Conservation (phyloP, 2,113 vertebrate genomes). For the Ophthalmolycus amberensis region DNA sequence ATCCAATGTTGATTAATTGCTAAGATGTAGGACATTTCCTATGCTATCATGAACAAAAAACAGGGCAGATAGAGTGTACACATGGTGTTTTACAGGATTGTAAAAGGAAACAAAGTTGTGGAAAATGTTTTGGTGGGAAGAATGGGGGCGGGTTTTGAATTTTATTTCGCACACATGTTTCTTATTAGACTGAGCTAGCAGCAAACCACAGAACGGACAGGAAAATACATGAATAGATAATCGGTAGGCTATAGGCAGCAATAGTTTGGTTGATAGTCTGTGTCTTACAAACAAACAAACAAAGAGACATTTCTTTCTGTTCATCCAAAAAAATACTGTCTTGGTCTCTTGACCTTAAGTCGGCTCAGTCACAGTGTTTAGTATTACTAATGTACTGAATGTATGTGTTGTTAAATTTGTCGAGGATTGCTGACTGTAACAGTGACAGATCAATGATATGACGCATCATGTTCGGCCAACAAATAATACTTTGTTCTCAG, state of each 20-base stretch:
- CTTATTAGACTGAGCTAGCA: background rate
- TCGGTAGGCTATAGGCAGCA: too few species aligned
- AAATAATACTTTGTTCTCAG: constrained; percentile 2
- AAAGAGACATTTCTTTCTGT: background rate
- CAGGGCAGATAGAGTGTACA: too few species aligned
- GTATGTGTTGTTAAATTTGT: background rate
- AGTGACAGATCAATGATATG: background rate
- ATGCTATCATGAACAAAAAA: background rate
- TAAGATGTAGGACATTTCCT: background rate
- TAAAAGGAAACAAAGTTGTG: background rate
- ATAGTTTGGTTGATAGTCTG: background rate
- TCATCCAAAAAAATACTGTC: background rate
- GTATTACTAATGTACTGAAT: background rate
- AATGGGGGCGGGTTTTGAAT: too few species aligned
- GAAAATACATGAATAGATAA: background rate
- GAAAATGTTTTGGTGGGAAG: background rate
- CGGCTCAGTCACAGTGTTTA: background rate
- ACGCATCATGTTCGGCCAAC: background rate
- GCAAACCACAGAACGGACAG: background rate
- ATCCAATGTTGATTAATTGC: background rate
- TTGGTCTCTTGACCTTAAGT: background rate
- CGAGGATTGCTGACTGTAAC: background rate
- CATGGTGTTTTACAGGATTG: background rate
- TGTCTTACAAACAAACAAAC: background rate
- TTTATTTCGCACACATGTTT: background rate